These are phyloP conservation scores for Drosophila pallidifrons DNA, from an alignment of 1,140 invertebrate genomes.

Conservation along the genomic window DNA sequence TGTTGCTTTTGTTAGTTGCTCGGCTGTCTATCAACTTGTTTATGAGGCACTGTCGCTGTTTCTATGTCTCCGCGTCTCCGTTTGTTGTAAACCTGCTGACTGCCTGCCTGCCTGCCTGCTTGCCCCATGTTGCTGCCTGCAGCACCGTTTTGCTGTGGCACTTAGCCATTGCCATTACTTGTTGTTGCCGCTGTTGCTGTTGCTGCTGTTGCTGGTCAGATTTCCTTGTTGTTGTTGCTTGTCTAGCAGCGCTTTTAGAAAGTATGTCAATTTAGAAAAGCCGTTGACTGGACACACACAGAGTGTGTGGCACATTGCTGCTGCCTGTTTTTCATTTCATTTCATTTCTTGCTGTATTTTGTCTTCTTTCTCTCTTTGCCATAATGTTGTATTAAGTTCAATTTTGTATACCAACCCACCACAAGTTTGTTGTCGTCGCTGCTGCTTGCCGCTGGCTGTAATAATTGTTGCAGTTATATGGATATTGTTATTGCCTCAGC, in stretches of 20 bases:
- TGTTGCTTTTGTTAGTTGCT: background rate
- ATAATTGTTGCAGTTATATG: conserved; percentile 1
- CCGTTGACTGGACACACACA: conserved; percentile 68
- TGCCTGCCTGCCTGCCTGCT: no score
- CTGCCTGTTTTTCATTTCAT: background rate
- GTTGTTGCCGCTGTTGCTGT: conserved; percentile 27
- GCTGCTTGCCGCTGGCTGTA: conserved; percentile 1
- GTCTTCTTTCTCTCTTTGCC: background rate
- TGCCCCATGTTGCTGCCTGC: conserved; percentile 28
- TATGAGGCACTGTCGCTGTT: conserved; percentile 44
- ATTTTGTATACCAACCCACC: conserved; percentile 41
- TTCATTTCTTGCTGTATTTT: background rate
- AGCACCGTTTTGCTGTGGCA: conserved; percentile 37
- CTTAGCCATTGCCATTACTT: conserved; percentile 40
- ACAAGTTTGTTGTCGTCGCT: background rate
- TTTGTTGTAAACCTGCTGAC: conserved; percentile 30
- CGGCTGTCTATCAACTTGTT: conserved; percentile 56
- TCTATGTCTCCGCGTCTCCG: conserved; percentile 27
- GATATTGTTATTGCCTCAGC: conserved; percentile 5
- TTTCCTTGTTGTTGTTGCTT: conserved; percentile 46
- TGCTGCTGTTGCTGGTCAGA: conserved; percentile 26
- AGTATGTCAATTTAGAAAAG: conserved; percentile 83
- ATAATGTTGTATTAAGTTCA: conserved; percentile 28
- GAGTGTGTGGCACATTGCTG: conserved; percentile 10
- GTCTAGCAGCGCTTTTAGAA: conserved; percentile 69